Evolutionary conservation across 2,113 vertebrate genomes (phyloP), one percentile per base, ranked within the genome.

Genomic region (Cyanistes caeruleus): DNA sequence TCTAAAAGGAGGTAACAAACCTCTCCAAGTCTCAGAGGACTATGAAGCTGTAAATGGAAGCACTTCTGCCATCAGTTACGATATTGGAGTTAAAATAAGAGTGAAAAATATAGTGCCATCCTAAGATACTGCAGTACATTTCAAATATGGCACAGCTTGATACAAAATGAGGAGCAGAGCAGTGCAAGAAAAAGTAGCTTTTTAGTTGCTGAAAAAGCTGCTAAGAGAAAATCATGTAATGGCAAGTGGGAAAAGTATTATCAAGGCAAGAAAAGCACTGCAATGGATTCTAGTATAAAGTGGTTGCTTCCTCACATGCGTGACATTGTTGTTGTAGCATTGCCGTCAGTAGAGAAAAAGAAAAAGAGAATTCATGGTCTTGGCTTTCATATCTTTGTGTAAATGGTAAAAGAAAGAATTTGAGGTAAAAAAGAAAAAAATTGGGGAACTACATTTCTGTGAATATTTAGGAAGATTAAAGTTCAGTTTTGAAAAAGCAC

Each of bases 141-240:
- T 75, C 27, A 58, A 88, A 70, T 49, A 39, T 76, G 31, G 41
- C 69, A 72, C 68, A 67, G 41, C 67, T 43, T 67, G 63, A 76
- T 64, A 67, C 12, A 15, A 93, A 92, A 11, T 21, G 60, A 82
- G 78, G 43, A 83, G 44, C 59, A 88, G 69, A 84, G 28, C 59
- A 89, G 33, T 17, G 31, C 35, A 41, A 95, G 74, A n/a, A n/a
- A n/a, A n/a, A n/a, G n/a, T n/a, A n/a, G n/a, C n/a, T n/a, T n/a
- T n/a, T n/a, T n/a, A n/a, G n/a, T n/a, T 83, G 37, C 46, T 81
- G 90, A 73, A 95, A 83, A 95, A 84, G 17, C 28, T 87, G 48
- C 48, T 53, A 46, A 93, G 51, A 87, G n/a, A 53, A 51, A 94
- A 87, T 41, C 9, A 31, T 18, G 15, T 31, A 44, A 44, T 43